phyloP scores from a whole-genome alignment of 2,797 vertebrate genomes.

The Spinus pinus region DNA sequence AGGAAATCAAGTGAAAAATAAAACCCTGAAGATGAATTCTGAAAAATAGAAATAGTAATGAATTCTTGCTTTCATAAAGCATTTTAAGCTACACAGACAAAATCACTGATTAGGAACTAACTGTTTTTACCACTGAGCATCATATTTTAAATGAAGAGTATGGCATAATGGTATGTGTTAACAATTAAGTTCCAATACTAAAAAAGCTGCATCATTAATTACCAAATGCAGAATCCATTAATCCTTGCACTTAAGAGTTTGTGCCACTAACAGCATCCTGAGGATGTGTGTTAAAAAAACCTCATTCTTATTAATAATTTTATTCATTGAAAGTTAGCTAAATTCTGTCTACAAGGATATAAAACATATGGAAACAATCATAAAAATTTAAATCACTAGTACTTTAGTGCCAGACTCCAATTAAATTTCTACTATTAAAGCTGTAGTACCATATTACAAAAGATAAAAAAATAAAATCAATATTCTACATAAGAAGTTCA shows the following conservation, averaged over 20 bases:
- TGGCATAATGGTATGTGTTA: not conserved
- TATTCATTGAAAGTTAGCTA: not conserved
- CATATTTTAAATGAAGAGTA: not conserved
- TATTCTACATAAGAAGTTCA: not conserved
- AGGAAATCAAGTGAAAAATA: not conserved
- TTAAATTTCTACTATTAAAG: not conserved
- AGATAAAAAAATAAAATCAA: not conserved
- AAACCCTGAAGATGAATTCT: not conserved
- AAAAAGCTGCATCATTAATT: not conserved
- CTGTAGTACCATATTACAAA: not conserved
- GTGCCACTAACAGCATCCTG: not conserved
- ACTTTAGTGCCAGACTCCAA: not conserved
- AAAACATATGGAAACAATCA: not conserved
- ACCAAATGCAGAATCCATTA: not conserved
- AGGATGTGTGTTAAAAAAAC: not conserved
- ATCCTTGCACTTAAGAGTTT: not conserved
- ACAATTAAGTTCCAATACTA: not conserved
- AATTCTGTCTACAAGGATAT: not conserved
- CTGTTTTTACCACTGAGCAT: not conserved
- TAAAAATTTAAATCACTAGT: not conserved
- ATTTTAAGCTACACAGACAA: not conserved
- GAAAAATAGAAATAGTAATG: not conserved
- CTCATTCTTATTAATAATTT: not conserved
- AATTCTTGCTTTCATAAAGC: not conserved
- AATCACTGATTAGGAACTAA: not conserved